Percentiles rank a stretch among this genome's conserved stretches.
These are phyloP conservation scores for Drosophila pallidifrons DNA, from an alignment of 1,140 invertebrate genomes.

Conservation along the genomic window DNA sequence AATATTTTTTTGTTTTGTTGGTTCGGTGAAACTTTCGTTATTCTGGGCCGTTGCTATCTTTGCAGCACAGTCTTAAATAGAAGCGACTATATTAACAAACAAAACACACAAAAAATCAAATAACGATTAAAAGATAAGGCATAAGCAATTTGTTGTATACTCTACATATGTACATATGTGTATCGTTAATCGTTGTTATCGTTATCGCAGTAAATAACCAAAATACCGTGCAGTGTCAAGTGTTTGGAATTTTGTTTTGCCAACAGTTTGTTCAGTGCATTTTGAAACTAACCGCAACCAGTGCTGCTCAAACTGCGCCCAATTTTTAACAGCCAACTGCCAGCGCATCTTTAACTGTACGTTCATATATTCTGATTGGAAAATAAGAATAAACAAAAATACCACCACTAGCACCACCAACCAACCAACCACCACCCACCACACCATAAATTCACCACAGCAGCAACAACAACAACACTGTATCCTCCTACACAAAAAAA, in stretches of 20 bases:
- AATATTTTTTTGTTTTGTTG: slow-evolving; percentile 7
- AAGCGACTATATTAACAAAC: neutral
- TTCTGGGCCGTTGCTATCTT: slow-evolving; percentile 50
- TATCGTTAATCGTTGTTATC: slow-evolving; percentile 44
- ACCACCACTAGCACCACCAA: slow-evolving; percentile 48
- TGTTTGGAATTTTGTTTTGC: slow-evolving; percentile 46
- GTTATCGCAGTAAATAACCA: slow-evolving; percentile 29
- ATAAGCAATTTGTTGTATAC: slow-evolving; percentile 21
- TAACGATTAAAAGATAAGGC: slow-evolving; percentile 26
- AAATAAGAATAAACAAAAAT: slow-evolving; percentile 11
- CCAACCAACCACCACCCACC: slow-evolving; percentile 44
- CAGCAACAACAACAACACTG: slow-evolving; percentile 46
- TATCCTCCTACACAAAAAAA: slow-evolving; percentile 66
- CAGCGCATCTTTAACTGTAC: slow-evolving; percentile 60
- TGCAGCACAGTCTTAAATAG: slow-evolving; percentile 22
- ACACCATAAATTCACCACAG: slow-evolving; percentile 62
- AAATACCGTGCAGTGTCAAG: slow-evolving; percentile 57
- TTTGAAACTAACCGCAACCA: slow-evolving; percentile 28
- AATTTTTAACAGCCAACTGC: slow-evolving; percentile 29
- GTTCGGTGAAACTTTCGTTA: slow-evolving; percentile 21
- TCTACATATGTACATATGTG: slow-evolving; percentile 4
- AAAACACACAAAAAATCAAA: slow-evolving; percentile 5
- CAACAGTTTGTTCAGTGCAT: slow-evolving; percentile 29
- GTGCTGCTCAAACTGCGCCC: slow-evolving; percentile 36
- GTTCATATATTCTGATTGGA: slow-evolving; percentile 64